Evolutionary conservation across 92 coral and sea anemone species (phyloP).

Genomic region (Parazoanthus atlanticus): DNA sequence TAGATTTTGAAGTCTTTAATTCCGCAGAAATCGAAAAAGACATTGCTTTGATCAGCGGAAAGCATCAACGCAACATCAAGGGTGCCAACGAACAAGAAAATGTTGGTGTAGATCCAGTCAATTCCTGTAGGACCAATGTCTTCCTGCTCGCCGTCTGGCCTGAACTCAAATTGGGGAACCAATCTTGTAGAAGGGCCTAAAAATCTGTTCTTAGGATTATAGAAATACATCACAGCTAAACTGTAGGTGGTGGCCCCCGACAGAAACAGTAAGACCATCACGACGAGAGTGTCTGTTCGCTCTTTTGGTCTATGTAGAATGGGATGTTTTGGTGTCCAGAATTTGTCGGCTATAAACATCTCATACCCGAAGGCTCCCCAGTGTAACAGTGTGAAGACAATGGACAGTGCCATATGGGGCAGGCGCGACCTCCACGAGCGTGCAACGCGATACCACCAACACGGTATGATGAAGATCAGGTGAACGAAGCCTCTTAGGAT

Average conservation of each 20-base stretch:
- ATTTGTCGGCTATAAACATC: constrained; percentile 40
- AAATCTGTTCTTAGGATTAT: constrained; percentile 48
- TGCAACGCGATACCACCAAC: constrained; percentile 37
- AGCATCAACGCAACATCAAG: constrained; percentile 39
- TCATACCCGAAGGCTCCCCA: constrained; percentile 61
- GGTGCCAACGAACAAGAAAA: constrained; percentile 52
- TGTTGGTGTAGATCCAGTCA: constrained; percentile 60
- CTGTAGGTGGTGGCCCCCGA: constrained; percentile 60
- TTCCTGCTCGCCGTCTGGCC: constrained; percentile 57
- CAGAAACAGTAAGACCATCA: constrained; percentile 45
- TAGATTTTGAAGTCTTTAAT: constrained; percentile 44
- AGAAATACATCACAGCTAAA: constrained; percentile 53
- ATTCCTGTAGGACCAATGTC: constrained; percentile 27
- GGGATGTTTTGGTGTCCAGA: constrained; percentile 10
- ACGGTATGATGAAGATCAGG: constrained; percentile 47
- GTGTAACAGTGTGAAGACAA: constrained; percentile 9
- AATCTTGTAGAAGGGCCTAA: constrained; percentile 37
- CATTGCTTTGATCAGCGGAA: constrained; percentile 35
- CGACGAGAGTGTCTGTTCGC: constrained; percentile 54
- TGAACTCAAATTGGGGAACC: constrained; percentile 54
- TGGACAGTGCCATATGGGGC: constrained; percentile 13
- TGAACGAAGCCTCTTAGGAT: constrained; percentile 46
- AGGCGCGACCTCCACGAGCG: constrained; percentile 6
- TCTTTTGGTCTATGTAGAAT: constrained; percentile 2
- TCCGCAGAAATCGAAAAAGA: constrained; percentile 57